phyloP scores from a whole-genome alignment of 1,140 invertebrate species.

The Drosophila obscura region DNA sequence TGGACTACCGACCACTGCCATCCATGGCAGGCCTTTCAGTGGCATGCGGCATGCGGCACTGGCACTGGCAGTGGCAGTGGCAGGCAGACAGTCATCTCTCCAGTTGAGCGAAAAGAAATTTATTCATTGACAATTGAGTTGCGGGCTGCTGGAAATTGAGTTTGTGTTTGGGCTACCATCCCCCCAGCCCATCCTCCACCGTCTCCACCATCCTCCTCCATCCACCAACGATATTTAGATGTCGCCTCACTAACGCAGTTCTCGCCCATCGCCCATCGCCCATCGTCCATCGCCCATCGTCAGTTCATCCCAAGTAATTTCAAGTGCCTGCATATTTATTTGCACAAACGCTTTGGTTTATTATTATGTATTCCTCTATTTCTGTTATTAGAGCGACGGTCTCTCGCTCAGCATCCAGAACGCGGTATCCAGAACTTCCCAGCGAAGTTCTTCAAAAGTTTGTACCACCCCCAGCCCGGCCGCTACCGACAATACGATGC shows the following conservation, averaged over 20 bases:
- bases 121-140: constrained; percentile 83
- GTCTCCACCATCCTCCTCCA: constrained; percentile 10
- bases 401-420: neutral
- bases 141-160: constrained; percentile 76
- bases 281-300: constrained; percentile 47
- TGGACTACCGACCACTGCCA: constrained; percentile 56
- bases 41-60: no score
- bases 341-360: constrained; percentile 77
- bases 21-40: no score
- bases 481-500: no score
- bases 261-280: neutral
- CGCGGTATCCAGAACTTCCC: constrained; percentile 7
- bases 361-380: constrained; percentile 72
- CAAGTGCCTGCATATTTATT: constrained; percentile 79
- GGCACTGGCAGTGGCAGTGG: constrained; percentile 1
- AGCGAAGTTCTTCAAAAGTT: constrained; percentile 53
- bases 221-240: constrained; percentile 54
- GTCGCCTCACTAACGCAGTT: constrained; percentile 7
- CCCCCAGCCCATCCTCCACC: constrained; percentile 10
- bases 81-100: no score
- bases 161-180: constrained; percentile 45
- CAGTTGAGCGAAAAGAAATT: constrained; percentile 52
- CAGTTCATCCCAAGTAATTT: constrained; percentile 74
- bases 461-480: neutral
- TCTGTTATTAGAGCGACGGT: constrained; percentile 57